These are phyloP conservation scores for Nesogale talazaci DNA, from an alignment of 2,113 vertebrate species.

Conservation along the genomic window DNA sequence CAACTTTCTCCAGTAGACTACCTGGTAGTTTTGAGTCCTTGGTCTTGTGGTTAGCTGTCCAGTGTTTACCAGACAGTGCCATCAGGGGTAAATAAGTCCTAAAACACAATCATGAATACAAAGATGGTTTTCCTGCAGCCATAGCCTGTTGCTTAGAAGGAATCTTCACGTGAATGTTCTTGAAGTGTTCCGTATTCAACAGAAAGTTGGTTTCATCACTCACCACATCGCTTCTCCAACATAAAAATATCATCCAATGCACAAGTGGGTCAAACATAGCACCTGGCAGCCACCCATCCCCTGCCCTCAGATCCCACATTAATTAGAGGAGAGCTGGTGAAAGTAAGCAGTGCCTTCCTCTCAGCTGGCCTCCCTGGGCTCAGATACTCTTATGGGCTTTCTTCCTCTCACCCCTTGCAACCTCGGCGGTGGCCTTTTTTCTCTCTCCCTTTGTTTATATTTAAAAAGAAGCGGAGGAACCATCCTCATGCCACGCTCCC, in stretches of 20 bases:
- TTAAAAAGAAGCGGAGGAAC: constrained; percentile 75
- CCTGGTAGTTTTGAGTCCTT: no score
- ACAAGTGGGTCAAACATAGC: background rate
- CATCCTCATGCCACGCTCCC: constrained; percentile 77
- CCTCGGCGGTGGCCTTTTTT: constrained; percentile 61
- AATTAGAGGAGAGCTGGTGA: constrained; percentile 40
- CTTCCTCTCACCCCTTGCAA: constrained; percentile 64
- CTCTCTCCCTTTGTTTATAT: constrained; percentile 74
- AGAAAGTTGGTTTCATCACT: background rate
- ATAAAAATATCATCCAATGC: background rate
- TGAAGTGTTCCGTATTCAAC: background rate
- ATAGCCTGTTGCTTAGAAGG: background rate
- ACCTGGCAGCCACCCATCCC: background rate
- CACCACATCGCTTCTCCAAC: accelerated
- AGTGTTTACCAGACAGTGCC: no score
- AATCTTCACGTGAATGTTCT: background rate
- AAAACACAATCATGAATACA: background rate
- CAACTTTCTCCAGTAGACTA: no score
- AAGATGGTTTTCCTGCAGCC: no score
- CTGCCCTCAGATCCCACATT: background rate
- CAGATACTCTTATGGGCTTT: constrained; percentile 23
- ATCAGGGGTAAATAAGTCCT: background rate
- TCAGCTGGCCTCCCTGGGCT: background rate
- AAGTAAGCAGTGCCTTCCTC: accelerated
- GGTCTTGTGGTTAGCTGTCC: no score